These are phyloP conservation scores for Narcine bancroftii DNA, from an alignment of 2,113 vertebrate species.

Conservation along the genomic window DNA sequence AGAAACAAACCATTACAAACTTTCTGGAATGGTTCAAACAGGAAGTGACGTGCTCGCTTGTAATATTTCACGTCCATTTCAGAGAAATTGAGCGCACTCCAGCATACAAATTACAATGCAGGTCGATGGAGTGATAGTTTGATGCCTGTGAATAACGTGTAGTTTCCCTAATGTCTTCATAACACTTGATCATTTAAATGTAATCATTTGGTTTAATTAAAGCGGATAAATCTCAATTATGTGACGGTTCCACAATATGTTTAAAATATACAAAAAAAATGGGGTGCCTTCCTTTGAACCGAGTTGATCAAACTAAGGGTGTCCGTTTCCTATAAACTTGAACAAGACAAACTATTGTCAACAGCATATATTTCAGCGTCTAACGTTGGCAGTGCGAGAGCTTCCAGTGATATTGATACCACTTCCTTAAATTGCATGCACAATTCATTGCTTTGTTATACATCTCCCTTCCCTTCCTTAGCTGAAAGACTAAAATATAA, in stretches of 20 bases:
- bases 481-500: not conserved
- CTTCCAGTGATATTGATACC: not conserved
- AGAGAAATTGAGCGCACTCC: not conserved
- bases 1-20: not conserved
- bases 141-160: not conserved
- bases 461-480: not conserved
- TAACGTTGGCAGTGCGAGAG: not conserved
- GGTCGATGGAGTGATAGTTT: not conserved
- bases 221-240: not conserved
- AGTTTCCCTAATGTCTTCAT: not conserved
- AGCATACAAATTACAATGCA: not conserved
- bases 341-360: not conserved
- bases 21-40: slow-evolving; percentile 16
- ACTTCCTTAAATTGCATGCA: not conserved
- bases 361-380: not conserved
- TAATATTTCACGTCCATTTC: slow-evolving; percentile 26
- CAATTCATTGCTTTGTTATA: not conserved
- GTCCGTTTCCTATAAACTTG: not conserved
- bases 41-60: slow-evolving; percentile 13
- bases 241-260: not conserved
- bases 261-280: not conserved
- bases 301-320: not conserved
- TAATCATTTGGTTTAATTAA: not conserved
- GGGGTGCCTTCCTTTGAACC: not conserved
- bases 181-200: not conserved